Evolutionary conservation across 2,113 vertebrate species (phyloP).

Genomic region (Rhabdomys dilectus): DNA sequence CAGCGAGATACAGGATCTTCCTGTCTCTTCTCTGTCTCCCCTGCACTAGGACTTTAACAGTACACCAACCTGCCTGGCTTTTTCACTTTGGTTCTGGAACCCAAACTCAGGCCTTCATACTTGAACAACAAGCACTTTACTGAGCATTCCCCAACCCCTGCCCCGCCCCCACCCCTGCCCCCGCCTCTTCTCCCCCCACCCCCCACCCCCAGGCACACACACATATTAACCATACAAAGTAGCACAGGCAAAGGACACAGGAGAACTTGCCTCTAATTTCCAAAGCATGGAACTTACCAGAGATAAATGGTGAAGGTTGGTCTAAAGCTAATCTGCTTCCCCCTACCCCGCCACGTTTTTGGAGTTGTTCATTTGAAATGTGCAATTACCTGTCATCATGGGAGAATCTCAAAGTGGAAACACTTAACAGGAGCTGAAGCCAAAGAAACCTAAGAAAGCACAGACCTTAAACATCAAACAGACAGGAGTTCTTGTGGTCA

Average conservation of each 20-base stretch:
- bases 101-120: background rate
- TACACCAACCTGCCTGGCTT: background rate
- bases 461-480: background rate
- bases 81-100: background rate
- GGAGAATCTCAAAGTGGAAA: background rate
- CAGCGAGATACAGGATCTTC: background rate
- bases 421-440: background rate
- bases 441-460: background rate
- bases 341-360: background rate
- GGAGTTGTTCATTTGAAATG: background rate
- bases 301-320: background rate
- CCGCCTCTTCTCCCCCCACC: fast-evolving
- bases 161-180: background rate
- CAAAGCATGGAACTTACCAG: background rate
- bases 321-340: background rate
- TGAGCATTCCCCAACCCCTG: background rate
- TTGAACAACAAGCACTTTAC: background rate
- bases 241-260: background rate
- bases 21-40: background rate
- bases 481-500: background rate
- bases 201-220: background rate
- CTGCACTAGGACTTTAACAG: background rate
- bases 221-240: no score
- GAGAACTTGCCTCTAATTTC: background rate
- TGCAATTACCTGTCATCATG: background rate